phyloP scores from a whole-genome alignment of 2,888 invertebrate species.

The Auanema freiburgensis region DNA sequence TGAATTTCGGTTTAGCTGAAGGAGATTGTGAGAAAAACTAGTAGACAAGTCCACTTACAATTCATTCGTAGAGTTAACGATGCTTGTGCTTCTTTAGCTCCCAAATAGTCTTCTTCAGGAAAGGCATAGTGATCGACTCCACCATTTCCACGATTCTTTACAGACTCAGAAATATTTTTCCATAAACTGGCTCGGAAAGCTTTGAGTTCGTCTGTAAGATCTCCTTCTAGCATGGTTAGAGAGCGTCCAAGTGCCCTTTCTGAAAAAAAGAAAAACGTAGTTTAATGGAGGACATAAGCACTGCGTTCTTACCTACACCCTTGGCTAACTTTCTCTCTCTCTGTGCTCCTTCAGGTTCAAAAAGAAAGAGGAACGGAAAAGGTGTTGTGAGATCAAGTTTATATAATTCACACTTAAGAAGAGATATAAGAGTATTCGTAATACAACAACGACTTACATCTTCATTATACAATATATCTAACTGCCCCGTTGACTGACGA shows the following conservation, averaged over 20 bases:
- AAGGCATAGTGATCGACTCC: slow-evolving; percentile 60
- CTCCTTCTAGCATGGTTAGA: slow-evolving; percentile 46
- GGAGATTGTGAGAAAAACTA: slow-evolving; percentile 7
- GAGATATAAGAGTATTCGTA: background rate
- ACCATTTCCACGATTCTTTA: slow-evolving; percentile 15
- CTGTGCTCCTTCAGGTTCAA: slow-evolving; percentile 35
- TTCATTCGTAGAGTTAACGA: background rate
- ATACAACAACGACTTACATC: slow-evolving; percentile 15
- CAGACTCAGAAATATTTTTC: slow-evolving; percentile 8
- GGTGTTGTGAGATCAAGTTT: slow-evolving; percentile 27
- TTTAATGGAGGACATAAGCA: too few relatives aligned
- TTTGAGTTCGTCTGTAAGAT: slow-evolving; percentile 48
- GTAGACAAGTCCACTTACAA: background rate
- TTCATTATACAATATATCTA: slow-evolving; percentile 39
- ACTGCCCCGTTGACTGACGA: slow-evolving; percentile 28
- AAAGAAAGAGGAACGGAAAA: slow-evolving; percentile 39
- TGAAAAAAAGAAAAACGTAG: background rate
- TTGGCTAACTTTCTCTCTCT: slow-evolving; percentile 49
- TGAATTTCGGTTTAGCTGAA: slow-evolving; percentile 30
- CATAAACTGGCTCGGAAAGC: slow-evolving; percentile 34
- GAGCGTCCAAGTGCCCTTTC: slow-evolving; percentile 44
- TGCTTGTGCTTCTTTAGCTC: slow-evolving; percentile 8
- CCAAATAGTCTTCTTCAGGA: slow-evolving; percentile 50
- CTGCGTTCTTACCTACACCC: slow-evolving; percentile 36
- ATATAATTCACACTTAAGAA: slow-evolving; percentile 21